A percentile compares a stretch with the other conserved stretches of the same genome.
These are phyloP conservation scores for Rynchops niger DNA, from an alignment of 2,113 vertebrate species.

Conservation along the genomic window DNA sequence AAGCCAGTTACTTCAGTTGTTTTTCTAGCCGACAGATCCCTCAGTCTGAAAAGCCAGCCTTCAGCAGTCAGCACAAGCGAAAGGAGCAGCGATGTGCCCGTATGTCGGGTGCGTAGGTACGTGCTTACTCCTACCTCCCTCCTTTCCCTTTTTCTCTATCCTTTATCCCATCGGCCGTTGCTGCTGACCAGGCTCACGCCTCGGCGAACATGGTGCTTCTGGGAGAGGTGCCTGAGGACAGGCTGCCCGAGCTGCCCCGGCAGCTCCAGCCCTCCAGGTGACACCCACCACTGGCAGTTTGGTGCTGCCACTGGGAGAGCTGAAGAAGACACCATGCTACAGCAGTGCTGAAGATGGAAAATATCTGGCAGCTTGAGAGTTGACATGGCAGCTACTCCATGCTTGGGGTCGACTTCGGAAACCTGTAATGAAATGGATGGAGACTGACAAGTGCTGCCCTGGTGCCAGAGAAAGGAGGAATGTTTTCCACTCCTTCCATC, in stretches of 20 bases:
- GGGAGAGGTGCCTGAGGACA: background rate
- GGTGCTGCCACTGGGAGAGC: background rate
- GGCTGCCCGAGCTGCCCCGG: fast-evolving
- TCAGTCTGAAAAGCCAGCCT: background rate
- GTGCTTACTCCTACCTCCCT: background rate
- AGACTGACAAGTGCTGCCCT: background rate
- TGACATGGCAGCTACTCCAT: background rate
- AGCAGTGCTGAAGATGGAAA: background rate
- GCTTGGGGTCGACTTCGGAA: background rate
- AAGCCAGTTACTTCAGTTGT: background rate
- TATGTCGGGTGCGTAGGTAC: fast-evolving
- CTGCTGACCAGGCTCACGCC: background rate
- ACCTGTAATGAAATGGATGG: background rate
- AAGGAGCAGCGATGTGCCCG: background rate
- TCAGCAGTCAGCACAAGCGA: background rate
- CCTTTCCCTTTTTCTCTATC: background rate
- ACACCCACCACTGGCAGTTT: background rate
- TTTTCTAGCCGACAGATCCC: background rate
- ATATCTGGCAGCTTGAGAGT: background rate
- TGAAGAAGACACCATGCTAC: background rate
- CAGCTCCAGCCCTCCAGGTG: background rate
- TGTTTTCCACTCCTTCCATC: background rate
- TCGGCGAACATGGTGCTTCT: background rate
- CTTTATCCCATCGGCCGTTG: background rate
- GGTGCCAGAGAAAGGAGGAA: background rate